Evolutionary conservation across 2,113 vertebrate genomes (phyloP), one percentile per base, ranked within the genome.

Genomic region (Protomyctophum bolini): DNA sequence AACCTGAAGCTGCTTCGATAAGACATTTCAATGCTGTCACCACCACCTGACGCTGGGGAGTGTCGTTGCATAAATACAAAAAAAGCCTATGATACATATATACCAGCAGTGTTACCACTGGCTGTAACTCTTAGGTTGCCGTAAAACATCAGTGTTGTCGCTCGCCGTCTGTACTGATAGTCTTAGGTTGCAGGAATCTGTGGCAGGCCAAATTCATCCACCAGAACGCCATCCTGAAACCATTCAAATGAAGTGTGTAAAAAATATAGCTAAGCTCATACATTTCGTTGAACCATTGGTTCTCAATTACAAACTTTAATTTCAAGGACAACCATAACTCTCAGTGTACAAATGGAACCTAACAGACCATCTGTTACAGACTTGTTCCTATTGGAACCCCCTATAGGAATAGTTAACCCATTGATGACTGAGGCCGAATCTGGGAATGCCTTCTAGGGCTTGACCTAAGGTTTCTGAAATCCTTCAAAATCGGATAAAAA

Each of bases 151-250:
- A 15, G 28, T 14, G 15, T 57, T 66, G 15, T 1, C 12, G 70
- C 46, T 51, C 29, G 41, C 14, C 2, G 21, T 21, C 21, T 21
- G 21, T 21, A 21, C 33, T 3, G 47, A 12, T 46, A 29, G 12
- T 70, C 9, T 93, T 97, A 98, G 82, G 95, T 94, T 72, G 98
- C 97, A 67, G 98, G 96, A 73, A 98, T 98, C 93, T 99, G 98
- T 83, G 97, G 97, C 86, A 99, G 92, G 77, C 97, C 97, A 67
- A 99, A 99, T 82, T 99, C 98, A 70, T 99, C 98, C 90, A 98
- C 97, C 91, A 98, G 70, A 5, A 98, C 95, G 0, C 97, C 97
- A 72, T 98, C 97, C 98, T 99, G 84, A 66, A 83, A 88, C 71
- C 3, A 41, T 41, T 60, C 56, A 82, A 82, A 52, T 21, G 55